phyloP scores from a whole-genome alignment of 2,888 invertebrate genomes.

The Temnothorax rugatulus region DNA sequence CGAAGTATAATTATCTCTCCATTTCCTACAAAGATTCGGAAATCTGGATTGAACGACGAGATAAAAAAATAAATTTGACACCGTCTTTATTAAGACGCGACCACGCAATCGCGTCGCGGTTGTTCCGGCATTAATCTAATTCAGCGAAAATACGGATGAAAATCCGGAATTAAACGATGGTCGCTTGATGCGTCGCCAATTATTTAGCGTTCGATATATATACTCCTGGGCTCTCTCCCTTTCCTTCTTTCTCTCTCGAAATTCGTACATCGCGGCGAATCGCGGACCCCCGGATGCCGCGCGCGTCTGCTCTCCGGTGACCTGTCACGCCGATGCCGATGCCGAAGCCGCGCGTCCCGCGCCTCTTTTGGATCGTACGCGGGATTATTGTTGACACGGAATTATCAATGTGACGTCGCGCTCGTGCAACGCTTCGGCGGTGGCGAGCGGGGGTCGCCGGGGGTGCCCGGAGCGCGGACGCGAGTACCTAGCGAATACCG shows the following conservation, averaged over 20 bases:
- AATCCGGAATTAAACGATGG: constrained; percentile 44
- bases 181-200: constrained; percentile 31
- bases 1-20: background rate
- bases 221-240: background rate
- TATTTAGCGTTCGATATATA: constrained; percentile 17
- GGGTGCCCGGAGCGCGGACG: constrained; percentile 19
- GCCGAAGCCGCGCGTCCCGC: background rate
- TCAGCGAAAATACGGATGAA: constrained; percentile 35
- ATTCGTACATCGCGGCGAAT: constrained; percentile 26
- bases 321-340: constrained; percentile 62
- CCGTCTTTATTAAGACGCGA: background rate
- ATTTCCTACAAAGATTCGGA: background rate
- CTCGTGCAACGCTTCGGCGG: constrained; percentile 29
- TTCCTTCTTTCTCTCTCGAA: constrained; percentile 1
- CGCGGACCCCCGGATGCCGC: constrained; percentile 1
- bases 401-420: constrained; percentile 60
- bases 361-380: constrained; percentile 59
- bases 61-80: background rate
- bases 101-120: background rate
- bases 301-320: constrained; percentile 60
- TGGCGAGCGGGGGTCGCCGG: background rate
- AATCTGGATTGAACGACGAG: background rate
- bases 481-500: background rate
- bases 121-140: constrained; percentile 10
- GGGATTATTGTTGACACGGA: constrained; percentile 70